Evolutionary conservation across 64 coral and sea anemone species (phyloP).

Genomic region (Stichodactyla helianthus): DNA sequence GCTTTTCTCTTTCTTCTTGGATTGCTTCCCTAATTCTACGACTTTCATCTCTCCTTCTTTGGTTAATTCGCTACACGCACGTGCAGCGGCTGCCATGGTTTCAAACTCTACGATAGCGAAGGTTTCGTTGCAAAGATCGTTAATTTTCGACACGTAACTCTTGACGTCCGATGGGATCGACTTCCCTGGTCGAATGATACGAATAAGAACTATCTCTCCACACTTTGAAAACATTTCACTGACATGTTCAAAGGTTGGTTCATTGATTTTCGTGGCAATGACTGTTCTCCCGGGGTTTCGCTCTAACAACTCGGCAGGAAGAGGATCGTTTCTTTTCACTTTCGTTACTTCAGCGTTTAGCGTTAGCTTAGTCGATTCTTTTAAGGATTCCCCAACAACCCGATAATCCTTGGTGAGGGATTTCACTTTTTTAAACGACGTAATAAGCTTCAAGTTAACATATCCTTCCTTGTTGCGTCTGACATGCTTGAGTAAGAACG

Average conservation of each 20-base stretch:
- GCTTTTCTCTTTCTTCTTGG: conserved; percentile 67
- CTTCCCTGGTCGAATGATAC: conserved; percentile 88
- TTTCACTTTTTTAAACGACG: conserved; percentile 98
- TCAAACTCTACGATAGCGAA: conserved; percentile 93
- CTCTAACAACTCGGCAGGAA: conserved; percentile 78
- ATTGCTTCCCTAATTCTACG: conserved; percentile 66
- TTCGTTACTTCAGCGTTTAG: conserved; percentile 88
- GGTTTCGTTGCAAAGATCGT: conserved; percentile 67
- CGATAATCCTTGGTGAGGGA: conserved; percentile 92
- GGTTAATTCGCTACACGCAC: conserved; percentile 85
- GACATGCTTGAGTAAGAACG: conserved; percentile 95
- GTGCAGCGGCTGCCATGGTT: conserved; percentile 93
- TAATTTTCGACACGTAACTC: conserved; percentile 51
- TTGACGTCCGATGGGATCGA: conserved; percentile 73
- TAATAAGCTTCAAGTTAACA: conserved; percentile 96
- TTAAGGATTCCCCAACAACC: conserved; percentile 79
- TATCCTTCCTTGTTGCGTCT: conserved; percentile 96
- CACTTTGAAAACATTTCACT: conserved; percentile 95
- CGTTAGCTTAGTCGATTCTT: conserved; percentile 68
- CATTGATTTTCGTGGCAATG: conserved; percentile 63
- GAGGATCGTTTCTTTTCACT: conserved; percentile 67
- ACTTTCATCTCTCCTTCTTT: conserved; percentile 85
- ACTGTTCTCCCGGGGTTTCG: conserved; percentile 93
- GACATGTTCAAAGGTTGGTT: conserved; percentile 75
- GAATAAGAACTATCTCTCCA: conserved; percentile 89